phyloP scores from a whole-genome alignment of 2,888 invertebrate species.

The Criorhina ranunculi region DNA sequence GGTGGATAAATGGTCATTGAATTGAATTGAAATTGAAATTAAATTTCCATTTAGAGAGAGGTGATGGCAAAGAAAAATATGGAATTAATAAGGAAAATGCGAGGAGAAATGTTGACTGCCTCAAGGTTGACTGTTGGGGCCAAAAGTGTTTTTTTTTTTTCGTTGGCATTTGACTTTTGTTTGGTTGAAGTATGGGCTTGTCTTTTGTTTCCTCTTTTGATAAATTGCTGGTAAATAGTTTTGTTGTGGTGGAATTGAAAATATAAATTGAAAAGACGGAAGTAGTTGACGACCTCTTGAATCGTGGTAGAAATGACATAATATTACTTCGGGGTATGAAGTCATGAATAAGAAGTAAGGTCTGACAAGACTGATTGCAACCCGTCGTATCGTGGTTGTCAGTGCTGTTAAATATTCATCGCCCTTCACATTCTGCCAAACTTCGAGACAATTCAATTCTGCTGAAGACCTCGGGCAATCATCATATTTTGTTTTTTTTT shows the following conservation, averaged over 20 bases:
- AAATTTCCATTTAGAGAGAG: slow-evolving; percentile 64
- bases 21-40: slow-evolving; percentile 67
- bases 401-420: too few species aligned
- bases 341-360: too few species aligned
- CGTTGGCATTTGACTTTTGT: slow-evolving; percentile 13
- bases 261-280: slow-evolving; percentile 1
- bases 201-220: slow-evolving; percentile 24
- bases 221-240: slow-evolving; percentile 1
- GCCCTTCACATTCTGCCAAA: too few species aligned
- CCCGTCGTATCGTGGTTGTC: too few species aligned
- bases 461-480: too few species aligned
- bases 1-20: slow-evolving; percentile 74
- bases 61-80: slow-evolving; percentile 64
- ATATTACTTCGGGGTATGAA: slow-evolving; percentile 3
- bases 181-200: slow-evolving; percentile 21
- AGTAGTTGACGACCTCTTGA: slow-evolving; percentile 1
- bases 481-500: too few species aligned
- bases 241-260: slow-evolving; percentile 1
- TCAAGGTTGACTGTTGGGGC: slow-evolving; percentile 59
- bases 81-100: slow-evolving; percentile 69
- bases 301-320: slow-evolving; percentile 15
- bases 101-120: slow-evolving; percentile 68
- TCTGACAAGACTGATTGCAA: too few species aligned
- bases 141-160: slow-evolving; percentile 7
- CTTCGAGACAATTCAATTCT: too few species aligned